Evolutionary conservation across 2,888 invertebrate genomes (phyloP).

Genomic region (Ganaspis brasiliensis): DNA sequence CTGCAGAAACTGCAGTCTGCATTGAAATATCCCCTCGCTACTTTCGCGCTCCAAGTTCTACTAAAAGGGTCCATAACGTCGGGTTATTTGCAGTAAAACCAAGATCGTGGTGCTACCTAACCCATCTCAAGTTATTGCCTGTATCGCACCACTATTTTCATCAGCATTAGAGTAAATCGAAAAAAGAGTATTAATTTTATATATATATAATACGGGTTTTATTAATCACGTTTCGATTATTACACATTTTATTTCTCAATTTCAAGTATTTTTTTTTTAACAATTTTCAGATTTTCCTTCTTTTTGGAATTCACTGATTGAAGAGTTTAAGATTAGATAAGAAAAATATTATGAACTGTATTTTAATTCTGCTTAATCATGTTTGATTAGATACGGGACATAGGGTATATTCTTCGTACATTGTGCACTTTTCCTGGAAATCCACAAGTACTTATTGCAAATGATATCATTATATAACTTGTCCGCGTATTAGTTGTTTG

Average conservation of each 20-base stretch:
- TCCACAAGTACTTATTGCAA: conserved; percentile 11
- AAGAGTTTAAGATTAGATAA: background rate
- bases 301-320: conserved; percentile 11
- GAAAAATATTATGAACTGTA: conserved; percentile 7
- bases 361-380: conserved; percentile 16
- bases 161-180: conserved; percentile 9
- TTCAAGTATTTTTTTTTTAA: background rate
- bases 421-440: background rate
- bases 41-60: conserved; percentile 66
- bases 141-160: conserved; percentile 23
- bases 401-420: conserved; percentile 19
- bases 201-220: too few relatives aligned
- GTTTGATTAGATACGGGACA: conserved; percentile 27
- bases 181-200: background rate
- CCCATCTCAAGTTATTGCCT: conserved; percentile 35
- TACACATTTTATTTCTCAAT: too few relatives aligned
- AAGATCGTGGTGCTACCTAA: conserved; percentile 47
- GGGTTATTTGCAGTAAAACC: conserved; percentile 76
- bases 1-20: conserved; percentile 58
- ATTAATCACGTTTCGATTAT: too few relatives aligned
- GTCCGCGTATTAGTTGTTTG: background rate
- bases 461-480: background rate
- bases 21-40: conserved; percentile 64
- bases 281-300: background rate
- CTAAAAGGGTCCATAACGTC: conserved; percentile 70